phyloP scores from a whole-genome alignment of 2,113 vertebrate genomes.

The Euleptes europaea region DNA sequence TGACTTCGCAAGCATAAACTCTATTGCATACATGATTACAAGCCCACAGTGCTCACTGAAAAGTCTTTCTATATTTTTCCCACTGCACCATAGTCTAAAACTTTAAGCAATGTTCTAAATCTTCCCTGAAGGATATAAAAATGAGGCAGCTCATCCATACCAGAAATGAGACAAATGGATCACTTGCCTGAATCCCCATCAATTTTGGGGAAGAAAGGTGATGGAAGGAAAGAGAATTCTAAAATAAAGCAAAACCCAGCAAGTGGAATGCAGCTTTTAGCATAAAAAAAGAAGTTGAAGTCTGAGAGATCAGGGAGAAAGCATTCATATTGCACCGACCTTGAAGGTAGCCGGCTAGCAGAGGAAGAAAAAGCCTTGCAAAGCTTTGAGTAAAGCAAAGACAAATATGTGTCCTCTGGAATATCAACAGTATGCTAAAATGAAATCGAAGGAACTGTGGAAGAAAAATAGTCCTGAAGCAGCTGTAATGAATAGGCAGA shows the following conservation, averaged over 20 bases:
- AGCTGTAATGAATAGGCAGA: not conserved
- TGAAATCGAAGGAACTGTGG: not conserved
- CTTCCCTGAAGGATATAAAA: conserved; percentile 18
- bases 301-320: not conserved
- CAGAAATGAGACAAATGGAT: conserved; percentile 14
- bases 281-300: conserved; percentile 8
- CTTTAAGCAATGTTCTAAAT: conserved; percentile 22
- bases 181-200: conserved; percentile 21
- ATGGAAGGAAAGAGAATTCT: not conserved
- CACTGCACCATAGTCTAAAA: conserved; percentile 4
- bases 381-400: not conserved
- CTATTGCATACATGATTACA: not conserved
- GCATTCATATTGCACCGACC: not conserved
- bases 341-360: conserved; percentile 1
- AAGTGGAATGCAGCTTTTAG: not conserved
- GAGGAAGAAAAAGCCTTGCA: not conserved
- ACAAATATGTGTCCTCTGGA: not conserved
- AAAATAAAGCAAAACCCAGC: conserved; percentile 14
- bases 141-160: conserved; percentile 18
- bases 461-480: not conserved
- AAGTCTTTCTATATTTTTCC: conserved; percentile 1
- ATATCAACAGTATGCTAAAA: not conserved
- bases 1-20: not conserved
- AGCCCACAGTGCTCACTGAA: not conserved
- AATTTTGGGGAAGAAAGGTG: conserved; percentile 7